Evolutionary conservation across 2,888 invertebrate species (phyloP), one percentile per base, ranked within the genome.

Genomic region (Athrips mouffetella): DNA sequence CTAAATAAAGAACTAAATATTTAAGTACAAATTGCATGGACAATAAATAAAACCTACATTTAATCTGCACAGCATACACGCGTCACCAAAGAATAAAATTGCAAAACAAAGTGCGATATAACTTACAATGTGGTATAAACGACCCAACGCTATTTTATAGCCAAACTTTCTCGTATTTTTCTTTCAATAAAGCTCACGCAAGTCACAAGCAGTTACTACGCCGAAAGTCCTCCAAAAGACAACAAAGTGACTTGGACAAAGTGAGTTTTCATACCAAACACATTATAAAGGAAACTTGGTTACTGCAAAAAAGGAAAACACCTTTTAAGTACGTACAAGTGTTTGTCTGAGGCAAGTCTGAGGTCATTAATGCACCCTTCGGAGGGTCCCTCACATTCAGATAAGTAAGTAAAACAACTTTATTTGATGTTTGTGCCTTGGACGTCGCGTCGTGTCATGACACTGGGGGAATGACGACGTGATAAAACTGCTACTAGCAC

Each of bases 401-500:
- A 82, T 83, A 83, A 78, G 79, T 80, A 79, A 84, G 83, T 84
- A 82, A 84, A 83, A 86, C 83, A 86, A 86, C 83, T 83, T 86
- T 86, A 87, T 87, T 87, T 86, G 85, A 85, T 85, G 84, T 83
- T 76, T 67, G 71, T 73, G 73, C 71, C 75, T 74, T 70, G 73
- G 76, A 65, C 69, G 58, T 55, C 37, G 56, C 67, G 70, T 55
- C 67, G 55, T 65, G 67, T 66, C 69, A 72, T 73, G 73, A 70
- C 67, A 69, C 70, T 61, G 53, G 70, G 73, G 78, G 70, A 64
- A 64, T 60, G 60, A 58, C 59, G 62, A 64, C 61, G 67, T 69
- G 72, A 76, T 75, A 76, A 76, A 73, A 76, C 31, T 30, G 44
- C 42, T 42, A 2, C 6, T 5, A n/a, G 27, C 8, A n/a, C 42